Conservation (phyloP, 1,140 invertebrate species). For the Leptonema lineaticorne region DNA sequence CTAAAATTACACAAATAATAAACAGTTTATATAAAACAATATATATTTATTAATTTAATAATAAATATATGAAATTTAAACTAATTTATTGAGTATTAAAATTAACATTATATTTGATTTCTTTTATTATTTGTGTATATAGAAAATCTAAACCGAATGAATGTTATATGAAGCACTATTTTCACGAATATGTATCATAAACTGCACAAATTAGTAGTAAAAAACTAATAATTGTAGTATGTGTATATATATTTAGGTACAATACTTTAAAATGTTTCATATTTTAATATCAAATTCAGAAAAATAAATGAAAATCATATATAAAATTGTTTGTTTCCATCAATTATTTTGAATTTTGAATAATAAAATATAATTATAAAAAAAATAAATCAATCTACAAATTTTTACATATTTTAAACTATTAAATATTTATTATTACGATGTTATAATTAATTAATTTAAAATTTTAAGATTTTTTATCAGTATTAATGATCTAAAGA, state of each 20-base stretch:
- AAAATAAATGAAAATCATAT: too few relatives aligned
- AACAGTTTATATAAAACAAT: not conserved
- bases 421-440: too few relatives aligned
- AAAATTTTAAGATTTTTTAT: too few relatives aligned
- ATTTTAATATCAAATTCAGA: too few relatives aligned
- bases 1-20: not conserved
- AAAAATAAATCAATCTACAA: too few relatives aligned
- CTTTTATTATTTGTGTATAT: not conserved
- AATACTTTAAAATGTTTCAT: too few relatives aligned
- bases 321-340: too few relatives aligned
- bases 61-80: not conserved
- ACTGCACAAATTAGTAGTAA: not conserved
- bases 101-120: not conserved
- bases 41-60: not conserved
- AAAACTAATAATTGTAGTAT: too few relatives aligned
- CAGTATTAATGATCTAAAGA: not conserved
- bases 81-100: not conserved
- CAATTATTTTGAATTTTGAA: too few relatives aligned
- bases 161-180: slow-evolving; percentile 6
- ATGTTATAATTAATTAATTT: too few relatives aligned
- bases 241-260: not conserved
- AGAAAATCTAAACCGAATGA: not conserved
- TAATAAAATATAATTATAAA: too few relatives aligned
- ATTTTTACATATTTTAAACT: too few relatives aligned
- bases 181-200: not conserved